Evolutionary conservation across 2,888 invertebrate species (phyloP), one percentile per base, ranked within the genome.

Genomic region (Lathronympha strigana): DNA sequence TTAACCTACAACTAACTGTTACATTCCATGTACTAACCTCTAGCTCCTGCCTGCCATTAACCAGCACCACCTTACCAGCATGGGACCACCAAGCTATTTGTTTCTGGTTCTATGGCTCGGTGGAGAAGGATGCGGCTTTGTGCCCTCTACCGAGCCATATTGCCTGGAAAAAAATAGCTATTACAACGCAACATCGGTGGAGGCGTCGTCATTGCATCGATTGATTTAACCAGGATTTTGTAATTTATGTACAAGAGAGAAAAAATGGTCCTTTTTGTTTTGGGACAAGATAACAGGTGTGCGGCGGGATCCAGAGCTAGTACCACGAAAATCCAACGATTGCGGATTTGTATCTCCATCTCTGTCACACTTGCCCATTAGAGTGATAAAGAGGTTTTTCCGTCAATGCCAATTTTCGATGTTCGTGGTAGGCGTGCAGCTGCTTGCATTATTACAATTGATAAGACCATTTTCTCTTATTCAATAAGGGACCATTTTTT

Each of bases 61-160:
- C 45, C 47, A 23, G n/a, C 47, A 23, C 13, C 23, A 5, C 3
- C 40, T 40, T n/a, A 23, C 47, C 23, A n/a, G 11, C 43, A 4
- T 21, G 13, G 40, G 13, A 13, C 19, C 13, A 0, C 4, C 47
- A 25, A 23, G 47, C 47, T 47, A 47, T 1, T 0, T 2, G 47
- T 47, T 47, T 47, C 47, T 23, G 47, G 47, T n/a, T 11, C 23
- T 47, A 47, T 23, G 23, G 47, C 47, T 47, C 47, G 47, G 47
- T 47, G 23, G 47, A 23, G 47, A 47, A n/a, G 23, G 23, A 0
- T 4, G n/a, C n/a, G 47, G 49, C 49, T 60, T 17, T 58, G 19
- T 23, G 36, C 51, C 19, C 47, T 19, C 50, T 33, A 50, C 47
- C 47, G 47, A 47, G 47, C 47, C 47, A 47, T 47, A 47, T 47